Percentiles rank a stretch among this genome's conserved stretches.
phyloP scores from a whole-genome alignment of 2,888 invertebrate species.

The Apodemia duryi region DNA sequence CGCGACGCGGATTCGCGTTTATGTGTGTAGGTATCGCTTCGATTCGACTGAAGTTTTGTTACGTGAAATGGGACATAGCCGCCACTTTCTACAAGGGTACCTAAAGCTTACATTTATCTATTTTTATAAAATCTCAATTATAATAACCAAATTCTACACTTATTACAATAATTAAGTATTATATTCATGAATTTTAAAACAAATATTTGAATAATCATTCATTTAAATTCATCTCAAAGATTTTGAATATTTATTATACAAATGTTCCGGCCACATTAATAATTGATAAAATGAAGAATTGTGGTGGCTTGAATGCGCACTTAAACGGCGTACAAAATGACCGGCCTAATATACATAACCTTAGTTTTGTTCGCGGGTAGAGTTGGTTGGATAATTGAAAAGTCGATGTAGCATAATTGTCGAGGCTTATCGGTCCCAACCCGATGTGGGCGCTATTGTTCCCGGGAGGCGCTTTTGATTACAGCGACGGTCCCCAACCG shows the following conservation, averaged over 20 bases:
- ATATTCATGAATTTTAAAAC: not conserved
- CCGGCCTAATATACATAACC: slow-evolving; percentile 75
- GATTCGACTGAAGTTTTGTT: too few species aligned
- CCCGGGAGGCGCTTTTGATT: slow-evolving; percentile 72
- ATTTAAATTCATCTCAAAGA: slow-evolving; percentile 10
- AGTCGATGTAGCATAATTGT: slow-evolving; percentile 79
- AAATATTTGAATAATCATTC: slow-evolving; percentile 7
- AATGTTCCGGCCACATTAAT: slow-evolving; percentile 23
- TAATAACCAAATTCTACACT: not conserved
- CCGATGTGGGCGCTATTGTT: slow-evolving; percentile 78
- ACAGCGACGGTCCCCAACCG: slow-evolving; percentile 58
- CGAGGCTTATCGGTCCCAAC: slow-evolving; percentile 73
- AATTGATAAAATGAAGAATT: slow-evolving; percentile 40
- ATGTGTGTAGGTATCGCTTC: too few species aligned
- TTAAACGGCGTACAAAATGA: slow-evolving; percentile 69
- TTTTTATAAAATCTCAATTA: not conserved
- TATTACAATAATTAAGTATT: not conserved
- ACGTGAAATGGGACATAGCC: too few species aligned
- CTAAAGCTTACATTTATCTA: too few species aligned
- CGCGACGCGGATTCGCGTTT: too few species aligned
- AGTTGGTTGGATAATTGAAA: slow-evolving; percentile 72
- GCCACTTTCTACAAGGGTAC: too few species aligned
- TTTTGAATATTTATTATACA: slow-evolving; percentile 20
- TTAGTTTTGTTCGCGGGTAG: slow-evolving; percentile 71
- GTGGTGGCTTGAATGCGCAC: slow-evolving; percentile 44